Evolutionary conservation across 92 coral and sea anemone genomes (phyloP), one percentile per base, ranked within the genome.

Genomic region (Ricordea florida): DNA sequence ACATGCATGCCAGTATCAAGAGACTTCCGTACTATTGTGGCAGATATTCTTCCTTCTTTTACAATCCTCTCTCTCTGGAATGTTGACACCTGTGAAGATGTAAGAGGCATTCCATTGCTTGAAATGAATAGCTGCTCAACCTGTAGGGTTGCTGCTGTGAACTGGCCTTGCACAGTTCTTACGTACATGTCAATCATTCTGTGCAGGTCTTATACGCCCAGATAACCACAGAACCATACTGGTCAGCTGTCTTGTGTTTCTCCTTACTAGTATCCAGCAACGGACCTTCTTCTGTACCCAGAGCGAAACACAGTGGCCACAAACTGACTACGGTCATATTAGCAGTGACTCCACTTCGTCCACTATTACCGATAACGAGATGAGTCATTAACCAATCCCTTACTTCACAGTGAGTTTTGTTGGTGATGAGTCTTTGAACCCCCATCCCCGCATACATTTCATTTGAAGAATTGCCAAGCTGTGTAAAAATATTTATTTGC

Each of bases 121-220:
- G 43, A 34, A 17, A 57, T 18, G 14, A 57, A 57, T 4, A 57
- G 44, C 16, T 34, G 45, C 29, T 57, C 51, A 22, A 61, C 69
- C 22, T 61, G 17, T 38, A 27, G 27, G 22, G 48, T 38, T 33
- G n/a, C 21, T 51, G 75, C 31, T 24, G 35, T 16, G 40, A 72
- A 45, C 32, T 49, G 59, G 60, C 73, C 53, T 73, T 70, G 32
- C 18, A 62, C 81, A 34, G 67, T 72, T 53, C 53, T 81, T 6
- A 51, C 32, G 51, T 62, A 72, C 59, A 56, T 72, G 38, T 83
- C 79, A 4, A 75, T 48, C 30, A 50, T 31, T 29, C 5, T 37
- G 58, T 83, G 31, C 47, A 76, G 46, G 48, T 75, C 83, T 67
- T 44, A 57, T 83, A 83, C 24, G 66, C 16, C 89, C 89, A 83